These are phyloP conservation scores for Poeciliopsis gracilis DNA, from an alignment of 2,797 vertebrate genomes.

Conservation along the genomic window DNA sequence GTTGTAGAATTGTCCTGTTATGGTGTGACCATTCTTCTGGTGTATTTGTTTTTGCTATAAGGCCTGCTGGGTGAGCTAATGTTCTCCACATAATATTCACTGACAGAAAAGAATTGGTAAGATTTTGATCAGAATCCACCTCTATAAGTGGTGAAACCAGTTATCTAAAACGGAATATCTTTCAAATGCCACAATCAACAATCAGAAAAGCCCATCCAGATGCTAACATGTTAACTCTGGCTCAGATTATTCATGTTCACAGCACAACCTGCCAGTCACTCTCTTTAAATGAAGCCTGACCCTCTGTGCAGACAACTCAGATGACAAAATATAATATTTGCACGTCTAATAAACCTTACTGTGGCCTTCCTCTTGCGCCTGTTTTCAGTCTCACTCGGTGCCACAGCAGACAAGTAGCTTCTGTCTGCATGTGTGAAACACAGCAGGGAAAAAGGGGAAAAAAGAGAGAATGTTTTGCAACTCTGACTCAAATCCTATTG, in stretches of 20 bases:
- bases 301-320: not conserved
- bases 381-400: not conserved
- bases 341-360: not conserved
- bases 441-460: not conserved
- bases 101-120: not conserved
- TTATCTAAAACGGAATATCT: not conserved
- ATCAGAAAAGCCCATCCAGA: not conserved
- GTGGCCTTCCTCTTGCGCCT: not conserved
- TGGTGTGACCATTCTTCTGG: not conserved
- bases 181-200: no score
- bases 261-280: not conserved
- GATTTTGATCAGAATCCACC: not conserved
- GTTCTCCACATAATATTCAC: not conserved
- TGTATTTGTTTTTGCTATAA: not conserved
- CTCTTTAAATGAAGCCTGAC: not conserved
- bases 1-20: not conserved
- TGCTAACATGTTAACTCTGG: not conserved
- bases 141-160: not conserved
- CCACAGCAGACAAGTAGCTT: not conserved
- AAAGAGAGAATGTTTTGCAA: not conserved
- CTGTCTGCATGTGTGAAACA: not conserved
- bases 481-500: not conserved
- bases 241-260: not conserved
- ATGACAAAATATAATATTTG: not conserved
- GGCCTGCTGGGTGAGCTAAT: not conserved